Evolutionary conservation across 2,797 vertebrate species (phyloP).

Genomic region (Sebastes variabilis): DNA sequence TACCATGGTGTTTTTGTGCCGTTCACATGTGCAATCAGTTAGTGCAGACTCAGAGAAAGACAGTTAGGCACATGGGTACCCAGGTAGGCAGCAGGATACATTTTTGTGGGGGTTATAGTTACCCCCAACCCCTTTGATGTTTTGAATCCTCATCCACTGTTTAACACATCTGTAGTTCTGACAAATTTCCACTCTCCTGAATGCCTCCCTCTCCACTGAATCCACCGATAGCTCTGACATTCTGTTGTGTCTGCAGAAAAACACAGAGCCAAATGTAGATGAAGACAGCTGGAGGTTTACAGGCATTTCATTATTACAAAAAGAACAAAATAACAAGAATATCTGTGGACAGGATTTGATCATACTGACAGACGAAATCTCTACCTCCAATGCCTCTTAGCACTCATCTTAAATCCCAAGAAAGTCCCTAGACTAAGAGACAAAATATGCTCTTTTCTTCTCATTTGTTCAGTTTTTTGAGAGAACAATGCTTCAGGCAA

Average conservation of each 20-base stretch:
- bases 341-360: background rate
- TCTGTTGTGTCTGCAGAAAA: background rate
- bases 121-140: background rate
- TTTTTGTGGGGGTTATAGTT: background rate
- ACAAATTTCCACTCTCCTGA: background rate
- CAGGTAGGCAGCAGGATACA: background rate
- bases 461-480: background rate
- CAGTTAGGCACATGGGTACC: background rate
- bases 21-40: background rate
- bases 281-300: background rate
- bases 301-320: background rate
- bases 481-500: background rate
- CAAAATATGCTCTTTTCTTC: background rate
- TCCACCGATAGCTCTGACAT: background rate
- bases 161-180: background rate
- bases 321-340: background rate
- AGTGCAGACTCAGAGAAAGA: background rate
- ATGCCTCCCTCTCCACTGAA: background rate
- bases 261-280: background rate
- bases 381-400: background rate
- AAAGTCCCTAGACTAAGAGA: background rate
- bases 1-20: background rate
- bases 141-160: background rate
- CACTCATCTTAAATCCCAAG: background rate
- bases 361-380: background rate